Evolutionary conservation across 2,113 vertebrate genomes (phyloP).

Genomic region (Platycercus adscitus): DNA sequence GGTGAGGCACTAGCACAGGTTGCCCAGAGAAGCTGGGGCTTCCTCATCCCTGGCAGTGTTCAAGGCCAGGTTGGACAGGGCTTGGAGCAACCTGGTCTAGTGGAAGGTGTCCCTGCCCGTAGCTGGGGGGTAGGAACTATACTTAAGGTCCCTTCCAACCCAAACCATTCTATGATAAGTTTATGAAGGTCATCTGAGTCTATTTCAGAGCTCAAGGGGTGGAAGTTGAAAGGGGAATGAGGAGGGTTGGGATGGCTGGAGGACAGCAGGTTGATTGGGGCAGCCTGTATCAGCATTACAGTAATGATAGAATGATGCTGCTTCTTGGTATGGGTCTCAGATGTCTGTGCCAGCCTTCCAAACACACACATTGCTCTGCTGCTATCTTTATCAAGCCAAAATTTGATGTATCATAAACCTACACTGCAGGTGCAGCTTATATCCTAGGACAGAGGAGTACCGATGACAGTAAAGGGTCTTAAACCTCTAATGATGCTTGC

Average conservation of each 20-base stretch:
- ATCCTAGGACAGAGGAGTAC: not conserved
- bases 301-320: not conserved
- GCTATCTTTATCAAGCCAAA: not conserved
- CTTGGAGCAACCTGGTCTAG: not conserved
- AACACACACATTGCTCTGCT: accelerated
- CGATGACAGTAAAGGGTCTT: accelerated
- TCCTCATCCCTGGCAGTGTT: not conserved
- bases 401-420: not conserved
- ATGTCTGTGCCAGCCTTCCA: not conserved
- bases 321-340: not conserved
- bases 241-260: not conserved
- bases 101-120: not conserved
- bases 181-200: not conserved
- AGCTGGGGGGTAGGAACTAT: not conserved
- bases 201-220: not conserved
- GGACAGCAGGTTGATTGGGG: not conserved
- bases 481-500: not conserved
- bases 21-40: not conserved
- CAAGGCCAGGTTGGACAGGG: not conserved
- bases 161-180: not conserved
- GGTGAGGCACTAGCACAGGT: not conserved
- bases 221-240: not conserved
- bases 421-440: not conserved
- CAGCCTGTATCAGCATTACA: not conserved
- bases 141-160: not conserved